Conservation (phyloP, 2,797 vertebrate genomes). For the Vespertilio murinus region DNA sequence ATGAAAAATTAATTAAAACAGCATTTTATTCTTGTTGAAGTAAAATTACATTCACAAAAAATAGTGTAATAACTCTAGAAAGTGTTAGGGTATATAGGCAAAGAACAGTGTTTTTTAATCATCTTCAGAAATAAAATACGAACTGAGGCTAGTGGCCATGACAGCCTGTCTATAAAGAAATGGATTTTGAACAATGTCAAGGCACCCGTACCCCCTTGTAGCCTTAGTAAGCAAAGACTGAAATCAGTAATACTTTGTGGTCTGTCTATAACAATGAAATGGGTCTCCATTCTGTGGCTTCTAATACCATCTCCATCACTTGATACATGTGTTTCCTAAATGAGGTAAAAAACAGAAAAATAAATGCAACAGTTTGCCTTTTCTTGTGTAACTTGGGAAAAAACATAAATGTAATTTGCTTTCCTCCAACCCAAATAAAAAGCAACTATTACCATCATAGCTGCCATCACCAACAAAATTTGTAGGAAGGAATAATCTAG, state of each 20-base stretch:
- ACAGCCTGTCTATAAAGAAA: background rate
- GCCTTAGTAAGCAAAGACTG: background rate
- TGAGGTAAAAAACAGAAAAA: background rate
- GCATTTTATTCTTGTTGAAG: background rate
- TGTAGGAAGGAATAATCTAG: background rate
- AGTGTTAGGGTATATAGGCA: background rate
- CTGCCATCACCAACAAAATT: background rate
- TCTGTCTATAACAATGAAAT: background rate
- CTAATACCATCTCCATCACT: background rate
- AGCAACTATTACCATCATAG: background rate
- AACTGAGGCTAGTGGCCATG: background rate
- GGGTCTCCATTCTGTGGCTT: background rate
- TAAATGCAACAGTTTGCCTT: background rate
- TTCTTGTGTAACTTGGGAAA: background rate
- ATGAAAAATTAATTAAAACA: constrained; percentile 1
- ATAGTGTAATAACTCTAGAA: background rate
- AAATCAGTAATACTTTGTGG: background rate
- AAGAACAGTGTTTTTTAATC: background rate
- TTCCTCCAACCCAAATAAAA: background rate
- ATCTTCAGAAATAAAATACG: background rate
- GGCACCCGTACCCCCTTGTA: background rate
- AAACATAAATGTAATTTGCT: background rate
- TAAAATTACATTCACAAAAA: constrained; percentile 19
- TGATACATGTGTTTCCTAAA: background rate
- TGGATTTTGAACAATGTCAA: background rate